Percentiles rank a stretch among this genome's conserved stretches.
Conservation (phyloP, 2,888 invertebrate genomes). For the Pandemis heparana region DNA sequence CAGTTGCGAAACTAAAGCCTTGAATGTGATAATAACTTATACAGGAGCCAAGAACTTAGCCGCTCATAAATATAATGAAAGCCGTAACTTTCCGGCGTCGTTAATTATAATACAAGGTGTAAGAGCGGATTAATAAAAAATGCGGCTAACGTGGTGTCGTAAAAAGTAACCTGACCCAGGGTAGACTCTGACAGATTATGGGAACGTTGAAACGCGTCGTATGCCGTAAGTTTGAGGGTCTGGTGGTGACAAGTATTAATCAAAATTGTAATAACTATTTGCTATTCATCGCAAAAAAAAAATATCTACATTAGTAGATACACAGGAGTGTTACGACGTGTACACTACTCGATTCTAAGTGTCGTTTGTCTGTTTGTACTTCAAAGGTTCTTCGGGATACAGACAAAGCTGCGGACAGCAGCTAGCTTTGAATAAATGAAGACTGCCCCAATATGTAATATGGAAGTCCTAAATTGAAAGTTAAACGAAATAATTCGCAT, state of each 20-base stretch:
- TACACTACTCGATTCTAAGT: too few relatives aligned
- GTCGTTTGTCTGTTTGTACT: too few relatives aligned
- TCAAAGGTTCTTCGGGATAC: too few relatives aligned
- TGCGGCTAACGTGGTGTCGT: constrained; percentile 8
- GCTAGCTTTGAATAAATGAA: too few relatives aligned
- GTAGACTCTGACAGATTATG: constrained; percentile 1
- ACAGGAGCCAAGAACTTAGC: constrained; percentile 32
- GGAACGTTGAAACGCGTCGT: background rate
- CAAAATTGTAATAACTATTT: background rate
- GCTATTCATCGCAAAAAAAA: too few relatives aligned
- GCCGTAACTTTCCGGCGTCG: constrained; percentile 30
- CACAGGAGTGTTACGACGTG: too few relatives aligned
- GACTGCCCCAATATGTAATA: too few relatives aligned
- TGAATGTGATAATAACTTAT: constrained; percentile 31
- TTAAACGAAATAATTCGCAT: background rate
- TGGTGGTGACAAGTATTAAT: background rate
- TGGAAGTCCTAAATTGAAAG: background rate
- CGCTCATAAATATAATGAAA: constrained; percentile 38
- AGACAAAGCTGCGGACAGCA: too few relatives aligned
- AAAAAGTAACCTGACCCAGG: constrained; percentile 11
- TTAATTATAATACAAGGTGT: constrained; percentile 26
- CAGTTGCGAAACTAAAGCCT: constrained; percentile 8
- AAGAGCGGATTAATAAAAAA: constrained; percentile 30
- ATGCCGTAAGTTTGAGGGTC: background rate
- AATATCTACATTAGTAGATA: too few relatives aligned